These are phyloP conservation scores for Strigamia transsilvanica DNA, from an alignment of 2,888 invertebrate genomes.

Conservation along the genomic window DNA sequence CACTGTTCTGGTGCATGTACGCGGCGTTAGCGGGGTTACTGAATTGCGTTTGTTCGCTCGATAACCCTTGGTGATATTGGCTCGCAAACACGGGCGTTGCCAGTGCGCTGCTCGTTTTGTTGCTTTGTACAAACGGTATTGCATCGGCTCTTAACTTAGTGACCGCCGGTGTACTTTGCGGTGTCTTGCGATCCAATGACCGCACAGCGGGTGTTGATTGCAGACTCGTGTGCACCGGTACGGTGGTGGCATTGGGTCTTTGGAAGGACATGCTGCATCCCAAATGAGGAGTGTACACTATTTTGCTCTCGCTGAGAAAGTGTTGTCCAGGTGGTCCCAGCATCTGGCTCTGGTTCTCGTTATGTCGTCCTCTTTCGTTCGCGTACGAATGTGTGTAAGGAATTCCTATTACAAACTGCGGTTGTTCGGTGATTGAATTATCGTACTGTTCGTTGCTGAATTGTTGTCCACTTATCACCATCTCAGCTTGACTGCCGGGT, in stretches of 20 bases:
- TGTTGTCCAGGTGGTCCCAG: neutral
- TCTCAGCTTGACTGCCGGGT: neutral
- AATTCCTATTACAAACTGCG: neutral
- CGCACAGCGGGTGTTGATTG: neutral
- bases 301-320: neutral
- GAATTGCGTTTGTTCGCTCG: neutral
- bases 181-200: neutral
- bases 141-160: conserved; percentile 6
- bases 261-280: neutral
- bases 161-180: neutral
- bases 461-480: neutral
- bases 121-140: neutral
- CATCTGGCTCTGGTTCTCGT: neutral
- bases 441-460: neutral
- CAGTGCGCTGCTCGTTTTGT: neutral
- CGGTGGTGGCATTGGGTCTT: neutral
- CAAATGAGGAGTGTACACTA: neutral
- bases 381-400: neutral
- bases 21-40: neutral
- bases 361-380: neutral
- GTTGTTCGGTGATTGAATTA: neutral
- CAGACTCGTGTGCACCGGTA: neutral
- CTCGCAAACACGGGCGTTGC: neutral
- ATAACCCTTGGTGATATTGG: neutral
- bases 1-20: neutral